Conservation (phyloP, 23 tunicate species). For the Diplosoma virens region DNA sequence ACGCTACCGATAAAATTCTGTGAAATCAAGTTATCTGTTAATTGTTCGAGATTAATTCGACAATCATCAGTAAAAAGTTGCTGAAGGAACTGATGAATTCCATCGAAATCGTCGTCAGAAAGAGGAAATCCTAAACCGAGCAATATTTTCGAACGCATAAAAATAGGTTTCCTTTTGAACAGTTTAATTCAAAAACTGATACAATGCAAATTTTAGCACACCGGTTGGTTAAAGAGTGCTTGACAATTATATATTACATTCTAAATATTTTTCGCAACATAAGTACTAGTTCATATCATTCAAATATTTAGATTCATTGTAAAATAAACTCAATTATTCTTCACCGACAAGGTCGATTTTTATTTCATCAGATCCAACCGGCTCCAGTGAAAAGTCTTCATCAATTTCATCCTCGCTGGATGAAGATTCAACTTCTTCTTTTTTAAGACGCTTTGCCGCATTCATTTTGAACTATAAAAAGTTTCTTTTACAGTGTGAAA, state of each 20-base stretch:
- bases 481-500: no score
- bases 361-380: background rate
- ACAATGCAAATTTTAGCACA: no score
- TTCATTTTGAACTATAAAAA: background rate
- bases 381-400: background rate
- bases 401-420: slow-evolving; percentile 9
- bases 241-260: no score
- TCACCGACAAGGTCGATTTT: background rate
- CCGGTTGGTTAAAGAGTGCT: no score
- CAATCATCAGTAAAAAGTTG: slow-evolving; percentile 55
- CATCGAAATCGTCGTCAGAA: slow-evolving; percentile 56
- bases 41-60: slow-evolving; percentile 28
- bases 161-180: no score
- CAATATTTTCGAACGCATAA: no score
- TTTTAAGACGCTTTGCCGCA: background rate
- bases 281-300: no score
- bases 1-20: slow-evolving; percentile 83
- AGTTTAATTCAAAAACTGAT: no score
- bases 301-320: no score
- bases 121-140: slow-evolving; percentile 61
- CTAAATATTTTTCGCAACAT: no score
- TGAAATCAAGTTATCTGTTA: slow-evolving; percentile 41
- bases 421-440: background rate
- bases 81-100: slow-evolving; percentile 62
- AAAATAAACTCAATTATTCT: no score